Conservation (phyloP, 2,113 vertebrate species). For the Microtus oregoni region DNA sequence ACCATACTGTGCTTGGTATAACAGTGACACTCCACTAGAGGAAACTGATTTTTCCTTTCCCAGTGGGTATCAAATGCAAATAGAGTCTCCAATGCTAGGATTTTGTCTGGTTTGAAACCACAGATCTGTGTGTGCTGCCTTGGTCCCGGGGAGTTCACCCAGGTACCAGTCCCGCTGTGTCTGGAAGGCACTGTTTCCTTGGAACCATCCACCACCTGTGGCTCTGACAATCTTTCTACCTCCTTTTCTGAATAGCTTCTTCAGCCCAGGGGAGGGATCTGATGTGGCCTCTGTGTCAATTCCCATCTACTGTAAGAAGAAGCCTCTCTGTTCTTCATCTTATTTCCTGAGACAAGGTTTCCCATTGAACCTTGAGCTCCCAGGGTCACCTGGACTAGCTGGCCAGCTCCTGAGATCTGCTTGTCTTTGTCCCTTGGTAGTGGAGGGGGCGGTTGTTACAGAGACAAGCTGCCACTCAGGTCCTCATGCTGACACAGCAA, state of each 20-base stretch:
- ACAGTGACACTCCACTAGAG: too few relatives aligned
- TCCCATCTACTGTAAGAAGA: not conserved
- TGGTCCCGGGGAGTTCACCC: not conserved
- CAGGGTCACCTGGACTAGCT: not conserved
- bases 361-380: not conserved
- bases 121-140: not conserved
- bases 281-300: not conserved
- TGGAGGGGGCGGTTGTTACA: not conserved
- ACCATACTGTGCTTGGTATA: too few relatives aligned
- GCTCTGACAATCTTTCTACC: not conserved
- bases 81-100: not conserved
- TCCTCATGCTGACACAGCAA: not conserved
- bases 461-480: not conserved
- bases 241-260: not conserved
- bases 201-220: not conserved
- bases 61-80: too few relatives aligned
- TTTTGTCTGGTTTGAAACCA: not conserved
- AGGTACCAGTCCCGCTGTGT: not conserved
- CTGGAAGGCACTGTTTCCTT: not conserved
- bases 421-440: not conserved
- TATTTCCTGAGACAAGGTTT: not conserved
- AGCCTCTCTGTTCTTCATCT: not conserved
- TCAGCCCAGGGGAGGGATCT: not conserved
- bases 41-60: too few relatives aligned
- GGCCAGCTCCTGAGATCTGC: not conserved